Evolutionary conservation across 2,888 invertebrate species (phyloP).

Genomic region (Silvanus unidentatus): DNA sequence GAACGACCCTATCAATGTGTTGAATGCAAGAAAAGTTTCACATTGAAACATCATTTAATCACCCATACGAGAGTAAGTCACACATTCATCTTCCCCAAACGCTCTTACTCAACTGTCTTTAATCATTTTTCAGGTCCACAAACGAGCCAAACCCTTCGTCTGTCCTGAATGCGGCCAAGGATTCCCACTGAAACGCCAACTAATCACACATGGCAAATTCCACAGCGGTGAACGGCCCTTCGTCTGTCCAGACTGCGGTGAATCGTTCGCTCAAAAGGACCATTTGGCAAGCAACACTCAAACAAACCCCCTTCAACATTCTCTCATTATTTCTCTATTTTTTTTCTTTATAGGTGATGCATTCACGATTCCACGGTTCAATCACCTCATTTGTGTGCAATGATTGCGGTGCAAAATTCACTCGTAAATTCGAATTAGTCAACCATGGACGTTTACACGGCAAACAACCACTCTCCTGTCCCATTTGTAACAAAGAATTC

Average conservation of each 20-base stretch:
- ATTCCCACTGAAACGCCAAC: slow-evolving; percentile 74
- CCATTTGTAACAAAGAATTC: slow-evolving; percentile 79
- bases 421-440: slow-evolving; percentile 78
- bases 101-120: slow-evolving; percentile 76
- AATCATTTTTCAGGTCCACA: slow-evolving; percentile 56
- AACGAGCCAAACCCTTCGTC: slow-evolving; percentile 73
- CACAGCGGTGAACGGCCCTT: slow-evolving; percentile 80
- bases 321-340: too few relatives aligned
- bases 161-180: slow-evolving; percentile 78
- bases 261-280: slow-evolving; percentile 87
- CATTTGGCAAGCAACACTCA: slow-evolving; percentile 65
- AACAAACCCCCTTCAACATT: neutral
- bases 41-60: slow-evolving; percentile 76
- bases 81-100: slow-evolving; percentile 59
- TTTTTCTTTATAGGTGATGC: slow-evolving; percentile 59
- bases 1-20: slow-evolving; percentile 77
- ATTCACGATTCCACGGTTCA: slow-evolving; percentile 90
- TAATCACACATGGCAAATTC: slow-evolving; percentile 80
- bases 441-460: slow-evolving; percentile 80
- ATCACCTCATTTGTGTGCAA: slow-evolving; percentile 91
- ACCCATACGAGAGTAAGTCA: slow-evolving; percentile 65
- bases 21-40: slow-evolving; percentile 83
- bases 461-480: slow-evolving; percentile 73
- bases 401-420: slow-evolving; percentile 81
- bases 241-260: slow-evolving; percentile 84